phyloP scores from a whole-genome alignment of 2,797 vertebrate species.

The Hippocampus kuda region DNA sequence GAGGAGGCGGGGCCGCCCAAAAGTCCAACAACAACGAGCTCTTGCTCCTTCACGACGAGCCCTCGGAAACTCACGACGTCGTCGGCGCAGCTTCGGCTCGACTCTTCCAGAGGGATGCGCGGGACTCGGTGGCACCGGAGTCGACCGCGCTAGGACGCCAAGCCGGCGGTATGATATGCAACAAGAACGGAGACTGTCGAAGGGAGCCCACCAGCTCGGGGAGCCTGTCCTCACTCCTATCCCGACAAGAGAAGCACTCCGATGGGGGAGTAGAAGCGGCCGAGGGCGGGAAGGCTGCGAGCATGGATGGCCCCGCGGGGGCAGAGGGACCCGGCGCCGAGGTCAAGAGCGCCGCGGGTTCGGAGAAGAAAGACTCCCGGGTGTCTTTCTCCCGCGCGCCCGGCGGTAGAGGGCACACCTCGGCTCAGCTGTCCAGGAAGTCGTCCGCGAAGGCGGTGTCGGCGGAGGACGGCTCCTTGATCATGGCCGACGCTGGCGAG shows the following conservation, averaged over 20 bases:
- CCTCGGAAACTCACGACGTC: constrained; percentile 43
- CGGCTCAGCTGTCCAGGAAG: constrained; percentile 49
- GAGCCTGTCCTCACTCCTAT: constrained; percentile 67
- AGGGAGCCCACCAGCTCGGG: constrained; percentile 63
- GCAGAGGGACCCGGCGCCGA: constrained; percentile 54
- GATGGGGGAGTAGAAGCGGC: constrained; percentile 46
- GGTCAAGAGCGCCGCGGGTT: constrained; percentile 37
- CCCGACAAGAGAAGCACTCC: constrained; percentile 60
- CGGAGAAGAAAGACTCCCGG: constrained; percentile 69
- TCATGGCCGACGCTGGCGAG: constrained; percentile 74
- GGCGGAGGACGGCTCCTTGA: constrained; percentile 69
- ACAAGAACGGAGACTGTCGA: constrained; percentile 76
- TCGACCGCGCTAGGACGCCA: constrained; percentile 33
- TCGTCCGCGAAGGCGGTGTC: constrained; percentile 57
- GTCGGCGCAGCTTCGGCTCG: constrained; percentile 39
- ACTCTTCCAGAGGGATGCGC: constrained; percentile 52
- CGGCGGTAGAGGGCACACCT: constrained; percentile 43
- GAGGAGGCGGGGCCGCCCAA: constrained; percentile 66
- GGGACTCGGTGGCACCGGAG: constrained; percentile 29
- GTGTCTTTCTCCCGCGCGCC: constrained; percentile 69
- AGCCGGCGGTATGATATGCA: constrained; percentile 68
- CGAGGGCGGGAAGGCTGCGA: constrained; percentile 39
- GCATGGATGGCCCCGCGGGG: constrained; percentile 60
- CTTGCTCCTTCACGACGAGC: constrained; percentile 48
- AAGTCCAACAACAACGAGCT: constrained; percentile 62